A percentile compares a stretch with the other conserved stretches of the same genome.
Evolutionary conservation across 2,888 invertebrate species (phyloP).

Genomic region (Holacanthella duospinosa): DNA sequence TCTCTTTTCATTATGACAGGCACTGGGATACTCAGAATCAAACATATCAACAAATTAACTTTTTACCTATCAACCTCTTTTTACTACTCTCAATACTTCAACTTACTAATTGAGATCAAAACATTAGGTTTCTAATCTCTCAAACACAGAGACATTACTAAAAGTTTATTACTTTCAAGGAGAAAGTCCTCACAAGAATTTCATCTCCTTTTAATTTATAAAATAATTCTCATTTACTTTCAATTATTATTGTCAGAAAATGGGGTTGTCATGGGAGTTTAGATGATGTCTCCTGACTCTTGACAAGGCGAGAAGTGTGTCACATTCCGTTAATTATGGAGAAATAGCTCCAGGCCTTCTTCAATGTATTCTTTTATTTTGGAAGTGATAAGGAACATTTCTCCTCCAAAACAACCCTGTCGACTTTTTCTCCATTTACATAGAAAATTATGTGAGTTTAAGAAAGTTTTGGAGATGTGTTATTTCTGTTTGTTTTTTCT

Average conservation of each 20-base stretch:
- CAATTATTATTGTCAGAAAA: background rate
- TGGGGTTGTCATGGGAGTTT: too few relatives aligned
- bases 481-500: too few relatives aligned
- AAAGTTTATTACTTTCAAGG: background rate
- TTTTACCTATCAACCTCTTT: too few relatives aligned
- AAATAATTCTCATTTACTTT: background rate
- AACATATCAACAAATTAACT: too few relatives aligned
- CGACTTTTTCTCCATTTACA: background rate
- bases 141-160: too few relatives aligned
- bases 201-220: background rate
- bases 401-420: background rate
- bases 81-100: too few relatives aligned
- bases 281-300: too few relatives aligned
- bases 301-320: background rate
- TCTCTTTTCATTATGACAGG: background rate
- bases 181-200: background rate
- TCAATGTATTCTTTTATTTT: background rate
- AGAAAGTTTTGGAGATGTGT: too few relatives aligned
- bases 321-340: background rate
- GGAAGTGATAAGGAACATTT: background rate
- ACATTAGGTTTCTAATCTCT: too few relatives aligned
- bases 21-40: background rate
- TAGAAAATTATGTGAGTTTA: background rate
- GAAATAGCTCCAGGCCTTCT: background rate
- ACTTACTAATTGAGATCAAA: too few relatives aligned